Conservation (phyloP, 2,888 invertebrate genomes). For the Diarsia rubi region DNA sequence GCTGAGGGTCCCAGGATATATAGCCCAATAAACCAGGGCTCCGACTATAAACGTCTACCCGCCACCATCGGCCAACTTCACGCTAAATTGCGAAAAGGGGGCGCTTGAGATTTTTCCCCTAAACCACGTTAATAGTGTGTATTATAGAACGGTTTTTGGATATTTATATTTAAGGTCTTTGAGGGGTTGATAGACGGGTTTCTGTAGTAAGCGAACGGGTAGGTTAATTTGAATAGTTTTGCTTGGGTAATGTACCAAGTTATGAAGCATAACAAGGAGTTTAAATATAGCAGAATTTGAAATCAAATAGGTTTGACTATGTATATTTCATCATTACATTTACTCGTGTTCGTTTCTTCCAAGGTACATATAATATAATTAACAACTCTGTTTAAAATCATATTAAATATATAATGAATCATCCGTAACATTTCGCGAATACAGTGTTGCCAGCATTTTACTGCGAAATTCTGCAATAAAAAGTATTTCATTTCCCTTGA, state of each 20-base stretch:
- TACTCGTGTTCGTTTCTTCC: background rate
- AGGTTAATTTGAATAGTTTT: conserved; percentile 1
- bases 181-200: conserved; percentile 13
- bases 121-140: conserved; percentile 62
- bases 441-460: conserved; percentile 59
- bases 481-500: conserved; percentile 60
- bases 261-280: background rate
- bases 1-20: conserved; percentile 81
- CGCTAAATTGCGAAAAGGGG: conserved; percentile 80
- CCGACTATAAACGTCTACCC: conserved; percentile 81
- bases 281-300: background rate
- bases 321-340: background rate
- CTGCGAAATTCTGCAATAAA: conserved; percentile 57
- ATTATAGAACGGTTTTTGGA: conserved; percentile 57
- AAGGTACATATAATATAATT: background rate
- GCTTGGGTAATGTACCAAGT: background rate
- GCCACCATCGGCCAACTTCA: conserved; percentile 75
- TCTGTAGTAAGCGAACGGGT: background rate
- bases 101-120: conserved; percentile 63
- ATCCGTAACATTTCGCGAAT: conserved; percentile 22
- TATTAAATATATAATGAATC: conserved; percentile 44
- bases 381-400: conserved; percentile 6
- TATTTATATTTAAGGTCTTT: conserved; percentile 62
- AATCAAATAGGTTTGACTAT: background rate
- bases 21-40: conserved; percentile 85